Evolutionary conservation across 2,888 invertebrate species (phyloP).

Genomic region (Eupithecia dodoneata): DNA sequence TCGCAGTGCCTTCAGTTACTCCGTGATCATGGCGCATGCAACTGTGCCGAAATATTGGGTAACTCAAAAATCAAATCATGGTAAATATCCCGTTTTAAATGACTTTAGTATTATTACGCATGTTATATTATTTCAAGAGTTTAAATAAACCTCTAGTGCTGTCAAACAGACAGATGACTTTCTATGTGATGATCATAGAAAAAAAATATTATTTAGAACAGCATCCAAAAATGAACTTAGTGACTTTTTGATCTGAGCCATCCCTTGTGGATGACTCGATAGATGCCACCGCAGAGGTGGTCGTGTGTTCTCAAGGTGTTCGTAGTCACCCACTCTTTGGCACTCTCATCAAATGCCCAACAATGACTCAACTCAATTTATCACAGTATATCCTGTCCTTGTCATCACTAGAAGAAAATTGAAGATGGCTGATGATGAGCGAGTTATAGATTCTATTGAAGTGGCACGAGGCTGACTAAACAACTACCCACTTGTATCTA

Average conservation of each 20-base stretch:
- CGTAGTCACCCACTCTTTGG: constrained; percentile 47
- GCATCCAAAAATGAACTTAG: too few relatives aligned
- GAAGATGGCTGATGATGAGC: constrained; percentile 38
- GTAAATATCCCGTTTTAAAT: too few relatives aligned
- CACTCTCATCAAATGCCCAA: constrained; percentile 41
- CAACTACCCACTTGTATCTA: constrained; percentile 3
- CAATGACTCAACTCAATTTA: constrained; percentile 56
- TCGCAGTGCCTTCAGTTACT: too few relatives aligned
- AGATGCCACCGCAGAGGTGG: constrained; percentile 10
- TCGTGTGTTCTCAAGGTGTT: constrained; percentile 4
- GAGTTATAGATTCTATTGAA: constrained; percentile 48
- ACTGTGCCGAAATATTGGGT: too few relatives aligned
- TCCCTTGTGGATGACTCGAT: background rate
- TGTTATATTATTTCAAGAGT: background rate
- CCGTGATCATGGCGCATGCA: too few relatives aligned
- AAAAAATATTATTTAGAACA: too few relatives aligned
- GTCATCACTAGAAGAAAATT: constrained; percentile 31
- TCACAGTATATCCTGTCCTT: constrained; percentile 46
- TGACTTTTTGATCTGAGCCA: too few relatives aligned
- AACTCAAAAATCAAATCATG: too few relatives aligned
- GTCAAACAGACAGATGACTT: background rate
- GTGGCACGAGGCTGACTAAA: constrained; percentile 32
- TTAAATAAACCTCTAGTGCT: background rate
- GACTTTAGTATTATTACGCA: too few relatives aligned
- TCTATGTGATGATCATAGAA: background rate